These are phyloP conservation scores for Gymnothorax reevesii DNA, from an alignment of 2,797 vertebrate genomes.

Conservation along the genomic window DNA sequence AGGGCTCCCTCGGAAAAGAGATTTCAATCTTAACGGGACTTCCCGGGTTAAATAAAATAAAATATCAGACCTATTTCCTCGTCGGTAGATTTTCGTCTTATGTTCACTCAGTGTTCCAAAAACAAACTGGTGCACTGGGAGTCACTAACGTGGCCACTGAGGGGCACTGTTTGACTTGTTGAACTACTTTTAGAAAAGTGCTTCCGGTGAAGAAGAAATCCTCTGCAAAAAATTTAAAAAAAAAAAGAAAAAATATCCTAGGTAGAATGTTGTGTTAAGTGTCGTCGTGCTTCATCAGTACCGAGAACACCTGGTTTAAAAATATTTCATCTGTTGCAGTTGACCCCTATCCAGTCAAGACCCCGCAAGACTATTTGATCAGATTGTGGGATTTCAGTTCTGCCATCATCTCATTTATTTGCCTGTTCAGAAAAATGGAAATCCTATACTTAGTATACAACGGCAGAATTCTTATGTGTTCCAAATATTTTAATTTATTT, in stretches of 20 bases:
- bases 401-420: neutral
- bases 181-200: neutral
- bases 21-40: too few species aligned
- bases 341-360: neutral
- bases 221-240: neutral
- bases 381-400: neutral
- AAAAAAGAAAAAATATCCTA: too few species aligned
- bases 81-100: neutral
- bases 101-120: neutral
- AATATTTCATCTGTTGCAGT: neutral
- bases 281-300: neutral
- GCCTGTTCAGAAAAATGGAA: neutral
- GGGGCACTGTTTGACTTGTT: conserved; percentile 2
- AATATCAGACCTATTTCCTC: neutral
- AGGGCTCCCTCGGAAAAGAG: too few species aligned
- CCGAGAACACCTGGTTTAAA: neutral
- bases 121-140: neutral
- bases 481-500: neutral
- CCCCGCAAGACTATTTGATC: neutral
- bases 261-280: too few species aligned
- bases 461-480: too few species aligned
- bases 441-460: neutral
- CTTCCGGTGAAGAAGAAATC: neutral
- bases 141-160: neutral
- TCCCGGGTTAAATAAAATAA: too few species aligned